Base-by-base conservation (phyloP, 2,888 invertebrate species). In the Stenchaetothrips biformis region DNA sequence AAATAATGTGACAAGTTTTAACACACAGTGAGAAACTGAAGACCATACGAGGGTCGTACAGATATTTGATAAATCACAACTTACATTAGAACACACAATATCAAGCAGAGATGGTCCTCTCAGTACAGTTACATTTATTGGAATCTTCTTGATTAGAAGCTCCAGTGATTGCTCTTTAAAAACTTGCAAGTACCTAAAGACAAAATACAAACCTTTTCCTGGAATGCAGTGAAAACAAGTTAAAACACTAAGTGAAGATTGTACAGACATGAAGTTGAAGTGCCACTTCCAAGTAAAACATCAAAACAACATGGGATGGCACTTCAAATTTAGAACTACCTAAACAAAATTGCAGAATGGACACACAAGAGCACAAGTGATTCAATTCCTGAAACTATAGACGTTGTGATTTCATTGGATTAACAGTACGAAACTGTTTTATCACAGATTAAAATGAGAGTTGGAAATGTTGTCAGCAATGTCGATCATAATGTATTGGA, bases 381-480 rank as follows among this genome's bases (percentile, higher is more conserved):
- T 74, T 74, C 53, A 53, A 53, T 18, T 53, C 13, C 53, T 13
- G 53, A 53, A 18, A 18, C 13, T 18, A 13, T 0, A 18, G 8
- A 11, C 9, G 25, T 25, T 25, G n/a, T 74, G 67, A 74, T 74
- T 74, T 74, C 67, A 74, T 74, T 74, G 67, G 67, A 74, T 74
- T 74, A 74, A 74, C 67, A 74, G 67, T 74, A 11, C 25, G 25
- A 25, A 74, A 74, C 67, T 74, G 67, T 74, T 74, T 74, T 74
- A 74, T 74, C 67, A 74, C 67, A 74, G 67, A 74, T 74, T 74
- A 74, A 74, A 74, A 74, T 74, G 67, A 67, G 67, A 74, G 67
- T 74, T 74, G 7, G 18, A 53, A 53, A 53, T 53, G 37, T 37
- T 37, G 11, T 74, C 21, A 21, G n/a, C 8, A 74, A 11, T 74